Conservation (phyloP, 2,797 vertebrate species). For the Alectoris magna region DNA sequence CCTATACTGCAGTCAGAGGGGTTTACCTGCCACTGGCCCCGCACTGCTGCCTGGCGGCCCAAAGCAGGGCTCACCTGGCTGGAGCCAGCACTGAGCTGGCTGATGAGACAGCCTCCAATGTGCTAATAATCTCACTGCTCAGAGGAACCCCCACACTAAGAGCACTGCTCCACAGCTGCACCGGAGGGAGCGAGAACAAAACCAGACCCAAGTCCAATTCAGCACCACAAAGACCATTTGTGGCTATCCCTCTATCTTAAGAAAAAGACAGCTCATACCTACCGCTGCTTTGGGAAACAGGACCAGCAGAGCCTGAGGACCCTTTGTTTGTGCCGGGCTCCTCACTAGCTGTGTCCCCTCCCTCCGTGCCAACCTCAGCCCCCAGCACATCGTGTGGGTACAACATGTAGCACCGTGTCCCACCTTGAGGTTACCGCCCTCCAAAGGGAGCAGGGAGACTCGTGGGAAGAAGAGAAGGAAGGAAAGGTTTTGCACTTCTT, state of each 20-base stretch:
- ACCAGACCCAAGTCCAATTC: background rate
- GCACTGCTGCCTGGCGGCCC: background rate
- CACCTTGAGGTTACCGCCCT: background rate
- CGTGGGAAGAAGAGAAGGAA: constrained; percentile 57
- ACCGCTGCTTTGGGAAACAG: background rate
- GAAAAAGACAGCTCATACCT: background rate
- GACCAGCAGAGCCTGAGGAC: background rate
- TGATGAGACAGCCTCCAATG: background rate
- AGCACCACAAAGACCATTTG: background rate
- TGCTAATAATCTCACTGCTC: constrained; percentile 26
- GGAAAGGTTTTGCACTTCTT: constrained; percentile 80
- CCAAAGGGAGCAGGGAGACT: constrained; percentile 58
- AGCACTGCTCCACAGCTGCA: background rate
- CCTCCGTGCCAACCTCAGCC: background rate
- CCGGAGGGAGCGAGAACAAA: background rate
- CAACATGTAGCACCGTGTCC: background rate
- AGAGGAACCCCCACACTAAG: constrained; percentile 12
- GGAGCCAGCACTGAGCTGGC: background rate
- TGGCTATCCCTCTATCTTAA: background rate
- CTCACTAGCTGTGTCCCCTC: background rate
- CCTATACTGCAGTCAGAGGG: background rate
- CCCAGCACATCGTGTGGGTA: fast-evolving
- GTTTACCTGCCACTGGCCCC: background rate
- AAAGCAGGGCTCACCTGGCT: background rate
- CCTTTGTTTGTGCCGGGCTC: fast-evolving